phyloP scores from a whole-genome alignment of 1,140 invertebrate species.

The Cataglyphis hispanica region DNA sequence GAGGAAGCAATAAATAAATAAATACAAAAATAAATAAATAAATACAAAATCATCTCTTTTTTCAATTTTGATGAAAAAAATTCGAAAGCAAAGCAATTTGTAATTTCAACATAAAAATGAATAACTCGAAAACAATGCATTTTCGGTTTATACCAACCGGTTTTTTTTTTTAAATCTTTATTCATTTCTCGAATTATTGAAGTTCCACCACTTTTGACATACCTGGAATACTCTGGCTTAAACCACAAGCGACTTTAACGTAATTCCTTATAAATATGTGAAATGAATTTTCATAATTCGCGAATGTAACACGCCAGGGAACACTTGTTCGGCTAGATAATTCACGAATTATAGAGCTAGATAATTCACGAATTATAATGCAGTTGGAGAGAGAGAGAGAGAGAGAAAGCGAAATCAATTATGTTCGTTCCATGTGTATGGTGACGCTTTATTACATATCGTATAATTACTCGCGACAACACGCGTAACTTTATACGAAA shows the following conservation, averaged over 20 bases:
- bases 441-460: background rate
- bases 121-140: too few species aligned
- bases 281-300: conserved; percentile 20
- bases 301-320: conserved; percentile 19
- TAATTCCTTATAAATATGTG: conserved; percentile 13
- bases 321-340: background rate
- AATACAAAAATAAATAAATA: too few species aligned
- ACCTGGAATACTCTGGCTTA: background rate
- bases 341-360: background rate
- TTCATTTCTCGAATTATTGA: too few species aligned
- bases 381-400: too few species aligned
- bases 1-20: too few species aligned
- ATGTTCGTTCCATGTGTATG: background rate
- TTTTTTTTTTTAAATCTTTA: too few species aligned
- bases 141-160: too few species aligned
- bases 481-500: background rate
- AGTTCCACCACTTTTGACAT: too few species aligned
- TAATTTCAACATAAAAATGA: too few species aligned
- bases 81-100: too few species aligned
- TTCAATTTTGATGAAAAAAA: too few species aligned
- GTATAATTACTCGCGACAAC: background rate
- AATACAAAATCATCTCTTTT: too few species aligned
- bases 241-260: conserved; percentile 55
- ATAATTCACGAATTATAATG: background rate
- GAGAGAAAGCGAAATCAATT: conserved; percentile 22